Conservation (phyloP, 2,888 invertebrate species). For the Hirtodrosophila duncani region DNA sequence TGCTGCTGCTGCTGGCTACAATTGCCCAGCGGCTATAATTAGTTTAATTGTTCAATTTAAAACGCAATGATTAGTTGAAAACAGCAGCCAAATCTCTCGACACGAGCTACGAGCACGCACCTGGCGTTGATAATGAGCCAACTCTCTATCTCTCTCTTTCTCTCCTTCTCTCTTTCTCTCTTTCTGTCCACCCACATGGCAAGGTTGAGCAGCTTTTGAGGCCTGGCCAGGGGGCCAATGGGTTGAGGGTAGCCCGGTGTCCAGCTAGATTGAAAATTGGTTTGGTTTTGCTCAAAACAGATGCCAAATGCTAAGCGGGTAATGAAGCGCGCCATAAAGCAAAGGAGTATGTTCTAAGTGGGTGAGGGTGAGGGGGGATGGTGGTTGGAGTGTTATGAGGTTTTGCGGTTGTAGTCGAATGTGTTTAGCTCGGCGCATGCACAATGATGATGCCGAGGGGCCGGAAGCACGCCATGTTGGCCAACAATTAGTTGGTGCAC, state of each 20-base stretch:
- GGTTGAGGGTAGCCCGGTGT: too few species aligned
- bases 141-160: too few species aligned
- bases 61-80: slow-evolving; percentile 56
- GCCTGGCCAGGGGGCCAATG: too few species aligned
- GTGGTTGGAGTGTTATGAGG: slow-evolving; percentile 34
- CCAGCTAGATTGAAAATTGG: too few species aligned
- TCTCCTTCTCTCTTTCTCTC: too few species aligned
- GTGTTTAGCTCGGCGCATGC: neutral
- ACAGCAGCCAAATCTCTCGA: slow-evolving; percentile 26
- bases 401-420: too few species aligned
- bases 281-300: too few species aligned
- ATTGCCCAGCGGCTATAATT: slow-evolving; percentile 39
- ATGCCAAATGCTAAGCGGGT: neutral
- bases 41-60: slow-evolving; percentile 66
- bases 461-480: slow-evolving; percentile 58
- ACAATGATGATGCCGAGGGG: slow-evolving; percentile 23
- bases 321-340: neutral
- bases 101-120: slow-evolving; percentile 58
- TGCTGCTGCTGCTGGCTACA: too few species aligned
- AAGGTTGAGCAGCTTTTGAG: too few species aligned
- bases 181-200: too few species aligned
- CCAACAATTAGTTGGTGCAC: slow-evolving; percentile 6
- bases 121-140: slow-evolving; percentile 61
- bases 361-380: neutral
- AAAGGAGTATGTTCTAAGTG: neutral